These are phyloP conservation scores for Alcedo atthis DNA, from an alignment of 2,797 vertebrate species.

Conservation along the genomic window DNA sequence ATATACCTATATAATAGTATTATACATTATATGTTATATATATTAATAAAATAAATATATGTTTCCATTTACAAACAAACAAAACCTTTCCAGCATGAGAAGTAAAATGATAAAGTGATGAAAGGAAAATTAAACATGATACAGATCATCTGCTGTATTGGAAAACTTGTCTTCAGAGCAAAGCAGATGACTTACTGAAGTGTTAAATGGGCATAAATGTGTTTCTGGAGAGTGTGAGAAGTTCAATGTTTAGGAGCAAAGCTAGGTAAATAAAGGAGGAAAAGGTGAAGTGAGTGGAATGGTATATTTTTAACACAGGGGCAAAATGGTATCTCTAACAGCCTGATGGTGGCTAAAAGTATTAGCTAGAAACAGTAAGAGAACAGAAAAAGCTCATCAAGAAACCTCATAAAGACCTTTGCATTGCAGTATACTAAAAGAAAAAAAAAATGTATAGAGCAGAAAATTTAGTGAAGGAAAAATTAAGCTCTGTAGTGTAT, in stretches of 20 bases:
- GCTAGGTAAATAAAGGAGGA: neutral
- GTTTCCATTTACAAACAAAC: neutral
- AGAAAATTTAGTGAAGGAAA: neutral
- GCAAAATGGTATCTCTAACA: neutral
- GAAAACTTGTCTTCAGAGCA: neutral
- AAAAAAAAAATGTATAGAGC: neutral
- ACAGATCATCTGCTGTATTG: neutral
- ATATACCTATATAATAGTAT: no score
- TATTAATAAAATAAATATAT: neutral
- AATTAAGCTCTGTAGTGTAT: neutral
- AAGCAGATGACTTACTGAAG: neutral
- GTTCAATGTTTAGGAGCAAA: neutral
- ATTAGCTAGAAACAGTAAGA: neutral
- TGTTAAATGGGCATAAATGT: neutral
- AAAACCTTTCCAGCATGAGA: neutral
- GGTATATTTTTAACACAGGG: neutral
- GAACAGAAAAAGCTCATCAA: neutral
- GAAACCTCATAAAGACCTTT: neutral
- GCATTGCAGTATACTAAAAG: neutral
- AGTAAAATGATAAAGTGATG: neutral
- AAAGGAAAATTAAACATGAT: neutral
- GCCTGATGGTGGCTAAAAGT: neutral
- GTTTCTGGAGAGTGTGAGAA: neutral
- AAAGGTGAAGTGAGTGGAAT: neutral
- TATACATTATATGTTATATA: no score